Evolutionary conservation across 37 sponge, comb jelly and placozoan species (phyloP), one percentile per base, ranked within the genome.

Genomic region (Diacarnus erythraeanus): DNA sequence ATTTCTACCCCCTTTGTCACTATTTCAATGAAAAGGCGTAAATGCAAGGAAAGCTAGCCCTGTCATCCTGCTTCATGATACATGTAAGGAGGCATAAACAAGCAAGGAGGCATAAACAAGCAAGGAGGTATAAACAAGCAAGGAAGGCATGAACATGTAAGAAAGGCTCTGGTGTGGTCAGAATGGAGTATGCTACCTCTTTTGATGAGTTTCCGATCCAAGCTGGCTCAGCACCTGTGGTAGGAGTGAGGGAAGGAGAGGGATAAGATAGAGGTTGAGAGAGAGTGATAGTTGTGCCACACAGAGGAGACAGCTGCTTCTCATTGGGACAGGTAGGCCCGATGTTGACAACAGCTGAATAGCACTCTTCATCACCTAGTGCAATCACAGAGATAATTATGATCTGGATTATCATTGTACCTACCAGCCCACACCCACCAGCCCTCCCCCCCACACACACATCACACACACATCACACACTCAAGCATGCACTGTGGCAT

Each of bases 221-320:
- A 75, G 31, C 30, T 71, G 43, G 20, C 59, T 27, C 2, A 86
- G 43, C 26, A 91, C 61, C 35, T 23, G 61, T 31, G 87, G 84
- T 6, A 91, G 40, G 22, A 82, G 56, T 33, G 42, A 67, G 33
- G 80, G 88, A 34, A 92, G 77, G 25, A 79, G 58, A 10, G 89
- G 87, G 64, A 92, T 87, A 35, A 80, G 43, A 42, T 87, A 89
- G 3, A 80, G 84, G 0, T 81, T 85, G 29, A 92, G 69, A 2
- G 57, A 30, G 26, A 34, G 38, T 34, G 47, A 54, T 10, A 84
- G 29, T 38, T 87, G 88, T 0, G 71, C 69, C 44, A 90, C 36
- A 59, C 78, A 80, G 37, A 86, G 59, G 23, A 88, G 79, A 57
- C 78, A 42, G 44, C 75, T 67, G 30, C 54, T 34, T 22, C 20